Conservation (phyloP, 2,113 vertebrate species). For the Sinocyclocheilus rhinocerous region DNA sequence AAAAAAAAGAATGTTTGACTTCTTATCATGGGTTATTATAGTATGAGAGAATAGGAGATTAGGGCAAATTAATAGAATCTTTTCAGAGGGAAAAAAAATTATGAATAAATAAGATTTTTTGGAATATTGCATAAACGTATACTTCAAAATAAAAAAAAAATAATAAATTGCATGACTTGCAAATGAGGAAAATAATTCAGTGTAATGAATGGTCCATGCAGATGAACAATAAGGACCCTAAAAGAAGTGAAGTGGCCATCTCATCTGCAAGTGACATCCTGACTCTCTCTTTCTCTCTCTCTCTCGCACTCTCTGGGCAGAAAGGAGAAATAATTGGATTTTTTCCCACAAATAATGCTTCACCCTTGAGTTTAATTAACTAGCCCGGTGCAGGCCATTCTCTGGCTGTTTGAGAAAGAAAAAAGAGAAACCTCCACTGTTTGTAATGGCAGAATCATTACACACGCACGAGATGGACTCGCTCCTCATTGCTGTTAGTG, state of each 20-base stretch:
- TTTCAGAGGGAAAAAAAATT: not conserved
- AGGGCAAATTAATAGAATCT: constrained; percentile 24
- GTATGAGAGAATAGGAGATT: constrained; percentile 19
- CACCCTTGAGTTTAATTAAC: constrained; percentile 86
- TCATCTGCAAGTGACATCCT: constrained; percentile 73
- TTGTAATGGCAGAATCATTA: constrained; percentile 40
- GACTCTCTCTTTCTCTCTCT: constrained; percentile 67
- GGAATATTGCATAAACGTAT: constrained; percentile 45
- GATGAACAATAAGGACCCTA: constrained; percentile 70
- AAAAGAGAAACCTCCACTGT: constrained; percentile 59
- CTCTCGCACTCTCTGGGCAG: constrained; percentile 64
- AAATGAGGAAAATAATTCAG: constrained; percentile 27
- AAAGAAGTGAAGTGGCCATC: constrained; percentile 77
- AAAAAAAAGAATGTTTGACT: constrained; percentile 44
- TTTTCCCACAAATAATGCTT: constrained; percentile 84
- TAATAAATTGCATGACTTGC: constrained; percentile 3
- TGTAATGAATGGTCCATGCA: constrained; percentile 62
- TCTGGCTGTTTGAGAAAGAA: constrained; percentile 64
- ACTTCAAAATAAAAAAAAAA: not conserved
- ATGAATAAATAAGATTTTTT: not conserved
- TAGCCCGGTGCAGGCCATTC: constrained; percentile 67
- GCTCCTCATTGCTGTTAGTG: constrained; percentile 27
- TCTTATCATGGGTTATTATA: constrained; percentile 24
- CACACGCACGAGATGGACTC: not conserved
- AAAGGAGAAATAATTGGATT: constrained; percentile 84